These are phyloP conservation scores for Branchinecta lynchi DNA, from an alignment of 1,140 invertebrate genomes.

Conservation along the genomic window DNA sequence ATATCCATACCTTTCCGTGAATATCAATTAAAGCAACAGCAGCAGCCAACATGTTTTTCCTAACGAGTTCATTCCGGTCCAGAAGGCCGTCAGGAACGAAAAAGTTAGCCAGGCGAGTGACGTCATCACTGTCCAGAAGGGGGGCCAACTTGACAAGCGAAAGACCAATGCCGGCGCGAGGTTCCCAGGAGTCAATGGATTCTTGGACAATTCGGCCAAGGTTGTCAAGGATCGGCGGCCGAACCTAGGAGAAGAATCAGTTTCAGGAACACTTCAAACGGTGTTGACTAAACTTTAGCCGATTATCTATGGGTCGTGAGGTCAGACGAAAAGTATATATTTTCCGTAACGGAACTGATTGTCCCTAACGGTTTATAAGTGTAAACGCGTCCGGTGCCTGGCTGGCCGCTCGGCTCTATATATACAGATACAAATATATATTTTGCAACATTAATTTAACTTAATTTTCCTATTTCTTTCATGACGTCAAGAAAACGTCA, in stretches of 20 bases:
- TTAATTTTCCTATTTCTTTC: no score
- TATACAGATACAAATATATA: no score
- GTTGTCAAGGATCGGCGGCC: constrained; percentile 70
- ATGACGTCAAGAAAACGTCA: no score
- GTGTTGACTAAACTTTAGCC: no score
- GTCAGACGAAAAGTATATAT: no score
- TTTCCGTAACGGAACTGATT: no score
- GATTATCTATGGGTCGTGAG: no score
- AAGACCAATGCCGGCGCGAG: constrained; percentile 68
- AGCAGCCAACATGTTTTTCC: constrained; percentile 78
- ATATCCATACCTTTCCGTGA: constrained; percentile 58
- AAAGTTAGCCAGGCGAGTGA: constrained; percentile 31
- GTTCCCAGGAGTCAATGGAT: constrained; percentile 71
- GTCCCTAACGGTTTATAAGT: no score
- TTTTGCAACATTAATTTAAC: no score
- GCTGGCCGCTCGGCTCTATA: no score
- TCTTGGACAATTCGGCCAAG: constrained; percentile 77
- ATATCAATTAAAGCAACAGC: constrained; percentile 77
- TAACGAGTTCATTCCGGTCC: constrained; percentile 65
- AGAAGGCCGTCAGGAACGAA: constrained; percentile 73
- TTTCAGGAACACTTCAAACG: no score
- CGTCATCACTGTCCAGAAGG: constrained; percentile 45
- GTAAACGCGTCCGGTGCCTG: no score
- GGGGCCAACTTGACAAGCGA: constrained; percentile 56
- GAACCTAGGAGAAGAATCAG: constrained; percentile 40